These are phyloP conservation scores for Siphlonurus alternatus DNA, from an alignment of 2,888 invertebrate species.

Conservation along the genomic window DNA sequence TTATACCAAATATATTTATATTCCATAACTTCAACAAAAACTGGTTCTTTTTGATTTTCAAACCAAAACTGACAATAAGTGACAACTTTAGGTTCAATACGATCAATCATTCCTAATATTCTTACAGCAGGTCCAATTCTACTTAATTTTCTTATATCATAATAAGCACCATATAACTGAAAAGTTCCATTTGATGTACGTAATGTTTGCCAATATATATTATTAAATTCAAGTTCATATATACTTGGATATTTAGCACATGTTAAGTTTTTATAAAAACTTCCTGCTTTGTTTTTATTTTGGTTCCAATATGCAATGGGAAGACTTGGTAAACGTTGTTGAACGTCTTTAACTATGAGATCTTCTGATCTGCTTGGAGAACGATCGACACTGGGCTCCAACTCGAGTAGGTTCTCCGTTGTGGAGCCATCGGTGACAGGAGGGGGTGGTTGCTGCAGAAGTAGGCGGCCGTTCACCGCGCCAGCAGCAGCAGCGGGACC, in stretches of 20 bases:
- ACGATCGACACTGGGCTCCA: conserved; percentile 41
- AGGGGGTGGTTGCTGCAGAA: conserved; percentile 31
- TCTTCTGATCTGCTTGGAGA: conserved; percentile 48
- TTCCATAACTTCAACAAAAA: conserved; percentile 57
- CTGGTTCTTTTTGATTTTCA: conserved; percentile 64
- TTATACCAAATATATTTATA: conserved; percentile 90
- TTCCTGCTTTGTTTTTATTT: conserved; percentile 54
- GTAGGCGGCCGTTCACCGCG: conserved; percentile 29
- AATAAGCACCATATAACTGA: conserved; percentile 77
- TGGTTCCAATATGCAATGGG: conserved; percentile 75
- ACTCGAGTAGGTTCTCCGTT: conserved; percentile 27
- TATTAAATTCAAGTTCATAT: conserved; percentile 83
- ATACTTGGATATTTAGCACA: conserved; percentile 77
- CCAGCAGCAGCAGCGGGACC: conserved; percentile 21
- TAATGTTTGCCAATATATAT: conserved; percentile 83
- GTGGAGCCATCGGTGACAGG: conserved; percentile 22
- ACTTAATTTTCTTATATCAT: conserved; percentile 63
- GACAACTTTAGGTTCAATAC: conserved; percentile 64
- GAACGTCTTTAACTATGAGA: conserved; percentile 42
- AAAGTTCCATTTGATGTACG: conserved; percentile 73
- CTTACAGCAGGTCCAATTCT: conserved; percentile 68
- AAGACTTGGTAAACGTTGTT: conserved; percentile 61
- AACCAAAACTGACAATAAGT: conserved; percentile 85
- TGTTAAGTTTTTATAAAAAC: conserved; percentile 42
- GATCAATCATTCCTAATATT: conserved; percentile 75